Conservation (phyloP, 2,797 vertebrate genomes). For the Dryobates pubescens region DNA sequence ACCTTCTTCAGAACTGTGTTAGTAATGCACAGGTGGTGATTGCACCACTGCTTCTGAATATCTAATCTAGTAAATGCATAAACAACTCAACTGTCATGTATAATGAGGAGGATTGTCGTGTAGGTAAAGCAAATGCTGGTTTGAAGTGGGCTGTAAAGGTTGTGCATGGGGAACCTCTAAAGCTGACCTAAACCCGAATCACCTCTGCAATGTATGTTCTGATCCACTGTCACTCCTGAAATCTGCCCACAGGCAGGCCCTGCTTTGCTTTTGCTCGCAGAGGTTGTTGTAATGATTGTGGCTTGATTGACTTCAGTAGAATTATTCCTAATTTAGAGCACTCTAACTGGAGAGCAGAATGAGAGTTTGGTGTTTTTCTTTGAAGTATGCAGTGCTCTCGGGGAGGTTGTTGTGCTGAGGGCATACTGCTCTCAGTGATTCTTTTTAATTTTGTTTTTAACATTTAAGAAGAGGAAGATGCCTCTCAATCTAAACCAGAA, state of each 20-base stretch:
- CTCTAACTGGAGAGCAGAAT: conserved; percentile 43
- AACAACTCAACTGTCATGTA: not conserved
- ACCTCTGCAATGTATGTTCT: not conserved
- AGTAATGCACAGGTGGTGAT: not conserved
- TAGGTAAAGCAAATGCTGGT: not conserved
- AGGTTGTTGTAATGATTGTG: conserved; percentile 10
- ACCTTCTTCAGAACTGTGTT: not conserved
- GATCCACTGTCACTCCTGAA: not conserved
- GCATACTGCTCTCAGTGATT: conserved; percentile 49
- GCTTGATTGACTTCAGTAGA: conserved; percentile 34
- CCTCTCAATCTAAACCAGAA: conserved; percentile 66
- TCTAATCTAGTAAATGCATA: not conserved
- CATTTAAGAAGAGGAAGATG: conserved; percentile 47
- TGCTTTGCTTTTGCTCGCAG: not conserved
- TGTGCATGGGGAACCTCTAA: not conserved
- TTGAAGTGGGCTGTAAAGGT: not conserved
- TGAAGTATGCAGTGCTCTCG: conserved; percentile 36
- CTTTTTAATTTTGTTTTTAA: conserved; percentile 55
- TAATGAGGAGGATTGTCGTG: not conserved
- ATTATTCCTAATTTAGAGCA: conserved; percentile 35
- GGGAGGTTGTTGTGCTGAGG: conserved; percentile 58
- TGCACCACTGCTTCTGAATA: not conserved
- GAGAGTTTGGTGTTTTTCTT: conserved; percentile 33
- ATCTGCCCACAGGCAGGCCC: conserved; percentile 21
- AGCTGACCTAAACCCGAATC: conserved; percentile 7